Percentiles rank a stretch among this genome's conserved stretches.
These are phyloP conservation scores for Grantiella picta DNA, from an alignment of 2,113 vertebrate species.

Conservation along the genomic window DNA sequence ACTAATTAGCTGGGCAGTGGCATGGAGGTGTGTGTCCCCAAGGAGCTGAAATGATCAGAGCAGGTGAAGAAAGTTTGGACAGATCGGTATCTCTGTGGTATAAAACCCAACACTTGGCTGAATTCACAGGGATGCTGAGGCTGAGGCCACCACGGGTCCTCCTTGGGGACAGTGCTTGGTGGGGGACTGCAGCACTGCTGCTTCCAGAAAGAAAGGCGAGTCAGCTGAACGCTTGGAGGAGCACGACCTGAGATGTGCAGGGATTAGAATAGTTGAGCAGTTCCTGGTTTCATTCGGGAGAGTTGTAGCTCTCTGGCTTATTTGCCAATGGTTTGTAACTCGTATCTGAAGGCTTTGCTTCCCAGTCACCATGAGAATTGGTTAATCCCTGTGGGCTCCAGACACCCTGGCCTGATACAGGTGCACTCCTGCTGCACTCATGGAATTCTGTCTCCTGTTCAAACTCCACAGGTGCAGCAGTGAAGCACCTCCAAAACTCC, in stretches of 20 bases:
- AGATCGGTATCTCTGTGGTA: conserved; percentile 19
- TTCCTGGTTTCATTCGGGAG: not conserved
- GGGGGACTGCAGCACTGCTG: not conserved
- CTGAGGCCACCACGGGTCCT: not conserved
- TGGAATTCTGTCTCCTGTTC: not conserved
- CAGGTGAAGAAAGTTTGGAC: conserved; percentile 69
- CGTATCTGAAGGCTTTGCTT: not conserved
- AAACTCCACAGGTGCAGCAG: conserved; percentile 50
- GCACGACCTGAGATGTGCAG: not conserved
- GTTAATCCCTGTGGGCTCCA: not conserved
- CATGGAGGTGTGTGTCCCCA: conserved; percentile 66
- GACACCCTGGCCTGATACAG: no score
- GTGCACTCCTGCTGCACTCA: not conserved
- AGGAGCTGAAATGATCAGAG: conserved; percentile 58
- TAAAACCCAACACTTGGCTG: conserved; percentile 42
- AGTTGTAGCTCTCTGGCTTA: not conserved
- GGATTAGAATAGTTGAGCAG: conserved; percentile 15
- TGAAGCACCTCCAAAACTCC: conserved; percentile 69
- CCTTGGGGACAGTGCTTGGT: fast-evolving
- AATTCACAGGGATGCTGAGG: not conserved
- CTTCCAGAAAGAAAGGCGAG: conserved; percentile 4
- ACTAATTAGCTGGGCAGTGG: conserved; percentile 74
- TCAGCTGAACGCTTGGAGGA: conserved; percentile 56
- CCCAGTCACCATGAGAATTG: fast-evolving
- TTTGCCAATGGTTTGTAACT: not conserved